Base-by-base conservation (phyloP, 2,797 vertebrate genomes). In the Cossypha niveicapilla region DNA sequence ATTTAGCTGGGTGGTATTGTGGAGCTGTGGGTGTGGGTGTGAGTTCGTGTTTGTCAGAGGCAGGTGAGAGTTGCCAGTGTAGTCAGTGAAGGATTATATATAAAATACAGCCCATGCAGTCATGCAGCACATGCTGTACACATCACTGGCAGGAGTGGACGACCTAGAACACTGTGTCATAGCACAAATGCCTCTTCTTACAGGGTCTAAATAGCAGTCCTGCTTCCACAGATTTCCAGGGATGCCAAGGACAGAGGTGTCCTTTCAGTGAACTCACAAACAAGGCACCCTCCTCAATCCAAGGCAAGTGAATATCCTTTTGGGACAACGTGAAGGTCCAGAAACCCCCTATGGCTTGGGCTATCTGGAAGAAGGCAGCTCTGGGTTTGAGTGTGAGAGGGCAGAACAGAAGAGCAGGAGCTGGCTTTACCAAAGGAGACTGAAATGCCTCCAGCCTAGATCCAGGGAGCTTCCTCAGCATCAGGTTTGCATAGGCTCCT, bases 401-500 rank as follows among this genome's bases (percentile, higher is more conserved):
- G 39, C 37, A 84, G 51, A 75, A 45, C n/a, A 48, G 56, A 88
- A 82, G n/a, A 86, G 32, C 18, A 3, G 45, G 81, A 92, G 68
- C 72, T 87, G 78, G 41, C 90, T 92, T 67, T 82, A 66, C 84
- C 51, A 22, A 85, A 50, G 48, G 4, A 63, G 63, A 81, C 71
- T 67, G 63, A 91, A 94, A 93, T 0, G 81, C 93, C 91, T 91
- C 77, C 71, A 70, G 94, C 86, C 51, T 63, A 60, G 48, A 73
- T 25, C 60, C 3, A 2, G 44, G 54, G 71, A 95, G 84, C 57
- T 67, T 91, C 93, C 66, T 88, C 58, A 54, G 79, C 70, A 62
- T 18, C 30, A 92, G 75, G 66, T 95, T 92, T 95, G 95, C 96
- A 92, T 93, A 91, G 82, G 58, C 51, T 87, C 39, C 82, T 50